Evolutionary conservation across 2,113 vertebrate genomes (phyloP).

Genomic region (Pseudopipra pipra): DNA sequence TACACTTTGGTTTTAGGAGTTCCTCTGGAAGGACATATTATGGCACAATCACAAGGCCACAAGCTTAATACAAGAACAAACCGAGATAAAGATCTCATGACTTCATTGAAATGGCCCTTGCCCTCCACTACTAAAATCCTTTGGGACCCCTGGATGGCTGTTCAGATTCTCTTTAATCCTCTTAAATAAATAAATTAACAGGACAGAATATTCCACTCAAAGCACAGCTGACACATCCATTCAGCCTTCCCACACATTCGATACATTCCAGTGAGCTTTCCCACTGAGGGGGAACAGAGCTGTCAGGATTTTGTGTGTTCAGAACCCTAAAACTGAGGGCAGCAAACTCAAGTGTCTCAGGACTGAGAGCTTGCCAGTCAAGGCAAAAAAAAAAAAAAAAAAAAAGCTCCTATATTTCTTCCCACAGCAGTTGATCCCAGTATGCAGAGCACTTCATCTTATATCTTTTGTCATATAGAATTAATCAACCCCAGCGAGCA

Average conservation of each 20-base stretch:
- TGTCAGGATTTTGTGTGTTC: slow-evolving; percentile 20
- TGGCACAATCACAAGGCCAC: accelerated
- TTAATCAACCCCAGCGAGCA: background rate
- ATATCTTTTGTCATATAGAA: background rate
- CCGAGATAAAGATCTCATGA: background rate
- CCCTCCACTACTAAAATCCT: background rate
- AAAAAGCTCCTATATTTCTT: background rate
- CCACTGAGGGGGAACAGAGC: background rate
- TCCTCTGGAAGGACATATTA: background rate
- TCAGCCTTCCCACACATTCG: background rate
- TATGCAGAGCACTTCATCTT: background rate
- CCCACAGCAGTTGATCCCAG: background rate
- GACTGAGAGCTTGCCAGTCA: slow-evolving; percentile 4
- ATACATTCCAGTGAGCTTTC: background rate
- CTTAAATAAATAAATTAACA: slow-evolving; percentile 37
- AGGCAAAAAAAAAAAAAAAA: slow-evolving; percentile 1
- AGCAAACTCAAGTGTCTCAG: background rate
- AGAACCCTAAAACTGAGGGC: slow-evolving; percentile 18
- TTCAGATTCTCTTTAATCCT: background rate
- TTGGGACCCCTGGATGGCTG: background rate
- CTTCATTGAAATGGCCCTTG: background rate
- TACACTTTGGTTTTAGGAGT: background rate
- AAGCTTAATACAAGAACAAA: background rate
- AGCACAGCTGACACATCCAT: background rate
- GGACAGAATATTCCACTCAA: background rate